phyloP scores from a whole-genome alignment of 2,888 invertebrate genomes.

The Trachelus stipa region DNA sequence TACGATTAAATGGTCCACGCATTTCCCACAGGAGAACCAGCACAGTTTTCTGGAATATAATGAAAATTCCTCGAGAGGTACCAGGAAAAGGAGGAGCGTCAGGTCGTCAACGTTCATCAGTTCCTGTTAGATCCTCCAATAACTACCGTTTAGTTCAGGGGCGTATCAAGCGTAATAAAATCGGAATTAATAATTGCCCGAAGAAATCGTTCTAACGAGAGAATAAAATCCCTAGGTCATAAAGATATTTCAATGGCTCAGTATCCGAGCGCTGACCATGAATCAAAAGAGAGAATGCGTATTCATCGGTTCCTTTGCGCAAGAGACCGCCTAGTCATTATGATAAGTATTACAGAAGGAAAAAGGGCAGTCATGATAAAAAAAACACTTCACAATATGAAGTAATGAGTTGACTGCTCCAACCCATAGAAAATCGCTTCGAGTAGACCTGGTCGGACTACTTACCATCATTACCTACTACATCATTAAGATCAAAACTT shows the following conservation, averaged over 20 bases:
- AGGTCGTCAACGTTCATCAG: background rate
- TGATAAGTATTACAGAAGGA: slow-evolving; percentile 19
- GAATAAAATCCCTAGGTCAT: background rate
- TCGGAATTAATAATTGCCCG: background rate
- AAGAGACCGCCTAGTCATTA: slow-evolving; percentile 17
- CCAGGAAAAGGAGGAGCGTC: background rate
- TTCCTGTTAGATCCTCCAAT: background rate
- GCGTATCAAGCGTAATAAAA: slow-evolving; percentile 2
- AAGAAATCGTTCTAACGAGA: background rate
- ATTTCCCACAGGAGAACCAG: background rate
- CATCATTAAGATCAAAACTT: no score
- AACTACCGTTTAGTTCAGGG: background rate
- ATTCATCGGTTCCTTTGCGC: slow-evolving; percentile 37
- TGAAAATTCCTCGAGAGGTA: background rate
- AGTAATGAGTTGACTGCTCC: slow-evolving; percentile 46
- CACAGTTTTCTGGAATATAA: background rate
- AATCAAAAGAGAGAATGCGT: slow-evolving; percentile 25
- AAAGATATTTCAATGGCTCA: background rate
- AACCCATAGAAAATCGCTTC: slow-evolving; percentile 22
- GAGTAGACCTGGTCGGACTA: background rate
- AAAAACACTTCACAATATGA: slow-evolving; percentile 36
- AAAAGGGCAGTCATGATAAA: slow-evolving; percentile 36
- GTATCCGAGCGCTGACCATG: background rate
- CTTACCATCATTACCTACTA: background rate
- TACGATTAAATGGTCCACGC: background rate